Conservation (phyloP, 2,113 vertebrate species). For the Telmatochromis sp. region DNA sequence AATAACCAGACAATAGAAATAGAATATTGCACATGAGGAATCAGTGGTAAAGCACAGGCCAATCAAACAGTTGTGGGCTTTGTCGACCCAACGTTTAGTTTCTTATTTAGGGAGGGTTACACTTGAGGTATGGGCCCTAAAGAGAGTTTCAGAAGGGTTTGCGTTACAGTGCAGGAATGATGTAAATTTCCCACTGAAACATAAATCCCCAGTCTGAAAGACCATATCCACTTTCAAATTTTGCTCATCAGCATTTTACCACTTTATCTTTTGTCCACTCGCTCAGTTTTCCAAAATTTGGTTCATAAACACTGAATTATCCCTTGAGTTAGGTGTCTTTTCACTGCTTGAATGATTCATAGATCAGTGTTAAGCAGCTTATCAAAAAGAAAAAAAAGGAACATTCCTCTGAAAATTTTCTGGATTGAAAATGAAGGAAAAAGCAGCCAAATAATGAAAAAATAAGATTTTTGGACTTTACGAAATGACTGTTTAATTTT, state of each 20-base stretch:
- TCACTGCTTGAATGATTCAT: neutral
- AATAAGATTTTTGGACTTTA: neutral
- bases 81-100: neutral
- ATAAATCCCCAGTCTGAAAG: neutral
- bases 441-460: neutral
- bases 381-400: neutral
- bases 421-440: neutral
- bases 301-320: neutral
- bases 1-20: neutral
- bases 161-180: neutral
- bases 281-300: neutral
- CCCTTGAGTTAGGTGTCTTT: neutral
- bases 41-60: neutral
- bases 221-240: neutral
- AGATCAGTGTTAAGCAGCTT: neutral
- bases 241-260: neutral
- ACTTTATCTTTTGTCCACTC: neutral
- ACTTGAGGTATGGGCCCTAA: neutral
- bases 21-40: neutral
- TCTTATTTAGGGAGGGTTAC: neutral
- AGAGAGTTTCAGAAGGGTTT: neutral
- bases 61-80: neutral
- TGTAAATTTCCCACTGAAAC: neutral
- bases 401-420: neutral
- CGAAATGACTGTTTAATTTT: neutral